Conservation (phyloP, 2,113 vertebrate species). For the Meleagris gallopavo region DNA sequence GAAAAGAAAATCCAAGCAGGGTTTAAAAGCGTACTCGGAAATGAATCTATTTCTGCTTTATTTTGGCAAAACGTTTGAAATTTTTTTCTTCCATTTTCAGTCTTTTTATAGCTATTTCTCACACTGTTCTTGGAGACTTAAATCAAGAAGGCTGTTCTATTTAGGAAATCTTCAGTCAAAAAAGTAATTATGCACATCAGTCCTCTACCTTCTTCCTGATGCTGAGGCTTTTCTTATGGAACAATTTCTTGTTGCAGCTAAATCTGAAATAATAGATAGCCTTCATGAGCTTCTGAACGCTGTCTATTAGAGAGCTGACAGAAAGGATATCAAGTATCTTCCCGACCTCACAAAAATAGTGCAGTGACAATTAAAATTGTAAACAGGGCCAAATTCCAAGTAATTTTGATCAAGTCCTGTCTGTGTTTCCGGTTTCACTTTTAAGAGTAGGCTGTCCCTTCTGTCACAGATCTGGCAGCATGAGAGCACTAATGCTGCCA, state of each 20-base stretch:
- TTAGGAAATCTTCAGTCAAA: background rate
- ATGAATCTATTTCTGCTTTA: background rate
- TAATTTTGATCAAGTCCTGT: background rate
- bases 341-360: background rate
- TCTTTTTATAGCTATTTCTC: background rate
- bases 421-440: background rate
- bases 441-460: background rate
- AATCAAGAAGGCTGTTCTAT: background rate
- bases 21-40: background rate
- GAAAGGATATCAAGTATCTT: background rate
- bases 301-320: background rate
- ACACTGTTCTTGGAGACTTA: background rate
- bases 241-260: background rate
- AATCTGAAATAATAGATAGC: background rate
- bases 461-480: background rate
- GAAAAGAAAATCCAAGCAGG: background rate
- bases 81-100: background rate
- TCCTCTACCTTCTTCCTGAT: background rate
- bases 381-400: background rate
- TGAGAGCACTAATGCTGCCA: background rate
- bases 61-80: background rate
- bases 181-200: background rate
- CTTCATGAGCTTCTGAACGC: background rate
- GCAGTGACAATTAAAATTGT: background rate
- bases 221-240: background rate